Base-by-base conservation (phyloP, 2,888 invertebrate species). In the Acanthosepion lycidas region DNA sequence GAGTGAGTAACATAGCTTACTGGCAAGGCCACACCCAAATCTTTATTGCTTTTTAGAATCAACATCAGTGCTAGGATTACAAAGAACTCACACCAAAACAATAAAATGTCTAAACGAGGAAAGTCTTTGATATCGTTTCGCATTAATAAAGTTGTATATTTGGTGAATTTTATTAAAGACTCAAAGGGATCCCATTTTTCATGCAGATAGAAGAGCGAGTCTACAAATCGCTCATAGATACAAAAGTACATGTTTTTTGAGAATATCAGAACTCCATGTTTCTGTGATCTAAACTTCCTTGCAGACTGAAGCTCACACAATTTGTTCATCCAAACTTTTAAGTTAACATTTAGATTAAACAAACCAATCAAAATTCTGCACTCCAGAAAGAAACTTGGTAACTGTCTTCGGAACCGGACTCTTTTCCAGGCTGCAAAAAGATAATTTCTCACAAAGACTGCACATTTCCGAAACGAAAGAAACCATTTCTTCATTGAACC, bases 61-160 rank as follows among this genome's bases (percentile, higher is more conserved):
- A 96, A 91, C 42, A 95, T 95, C 92, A 96, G 95, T 3, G 96
- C 95, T 23, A 96, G n/a, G 5, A 95, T 94, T 28, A 95, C 94
- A 93, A 95, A 96, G 93, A 96, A 96, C 92, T 96, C 96, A 42
- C 96, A 91, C 96, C 96, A 96, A 94, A 96, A 95, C 23, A 96
- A 94, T 42, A 96, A 95, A n/a, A 95, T 94, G 23, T 95, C 94
- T 33, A 95, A 53, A 28, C 95, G 95, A 9, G 96, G 96, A 28
- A 96, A 95, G 0, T 42, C 78, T 33, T 94, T 53, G 48, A 94
- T 92, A 18, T 12, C 8, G 8, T 49, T 20, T 59, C 95, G 95
- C 18, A 94, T 94, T 8, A 96, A 94, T 18, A 95, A 93, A 51
- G 94, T 95, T 15, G 96, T 94, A 94, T 96, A 96, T 94, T 96